A percentile compares a stretch with the other conserved stretches of the same genome.
phyloP scores from a whole-genome alignment of 2,797 vertebrate genomes.

The Furcifer pardalis region DNA sequence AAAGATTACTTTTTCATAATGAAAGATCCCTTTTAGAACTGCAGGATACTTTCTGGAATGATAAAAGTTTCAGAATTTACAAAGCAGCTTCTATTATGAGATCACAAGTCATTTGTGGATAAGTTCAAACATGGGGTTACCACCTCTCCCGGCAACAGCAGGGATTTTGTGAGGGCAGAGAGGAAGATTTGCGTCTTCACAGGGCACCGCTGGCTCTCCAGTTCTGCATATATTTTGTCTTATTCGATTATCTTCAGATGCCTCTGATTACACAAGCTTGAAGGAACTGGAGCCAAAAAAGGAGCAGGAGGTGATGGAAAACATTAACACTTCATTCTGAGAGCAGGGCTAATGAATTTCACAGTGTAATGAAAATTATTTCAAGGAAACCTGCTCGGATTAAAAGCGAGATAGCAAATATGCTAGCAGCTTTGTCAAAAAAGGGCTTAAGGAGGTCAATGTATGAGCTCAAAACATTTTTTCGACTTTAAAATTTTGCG shows the following conservation, averaged over 20 bases:
- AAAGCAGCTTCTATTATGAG: neutral
- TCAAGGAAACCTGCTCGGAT: constrained; percentile 46
- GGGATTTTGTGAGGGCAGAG: constrained; percentile 62
- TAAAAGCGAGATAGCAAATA: constrained; percentile 54
- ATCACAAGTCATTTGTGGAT: neutral
- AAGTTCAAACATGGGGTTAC: constrained; percentile 24
- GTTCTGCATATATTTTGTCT: constrained; percentile 59
- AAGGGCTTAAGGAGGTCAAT: constrained; percentile 36
- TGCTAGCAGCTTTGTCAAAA: constrained; percentile 55
- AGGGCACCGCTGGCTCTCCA: constrained; percentile 37
- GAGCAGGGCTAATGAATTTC: constrained; percentile 69
- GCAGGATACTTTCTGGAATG: neutral
- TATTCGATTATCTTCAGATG: constrained; percentile 76
- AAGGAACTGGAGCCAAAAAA: constrained; percentile 56
- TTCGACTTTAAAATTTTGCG: neutral
- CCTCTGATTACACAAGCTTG: constrained; percentile 68
- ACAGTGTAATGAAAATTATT: constrained; percentile 65
- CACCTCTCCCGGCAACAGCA: constrained; percentile 57
- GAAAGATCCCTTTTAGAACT: neutral
- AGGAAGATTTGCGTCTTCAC: constrained; percentile 70
- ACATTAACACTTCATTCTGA: constrained; percentile 70
- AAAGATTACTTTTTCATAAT: neutral
- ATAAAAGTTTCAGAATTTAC: no score
- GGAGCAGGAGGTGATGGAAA: constrained; percentile 71
- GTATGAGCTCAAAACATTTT: neutral